phyloP scores from a whole-genome alignment of 2,888 invertebrate genomes.

The Lasioglossum villosulum region DNA sequence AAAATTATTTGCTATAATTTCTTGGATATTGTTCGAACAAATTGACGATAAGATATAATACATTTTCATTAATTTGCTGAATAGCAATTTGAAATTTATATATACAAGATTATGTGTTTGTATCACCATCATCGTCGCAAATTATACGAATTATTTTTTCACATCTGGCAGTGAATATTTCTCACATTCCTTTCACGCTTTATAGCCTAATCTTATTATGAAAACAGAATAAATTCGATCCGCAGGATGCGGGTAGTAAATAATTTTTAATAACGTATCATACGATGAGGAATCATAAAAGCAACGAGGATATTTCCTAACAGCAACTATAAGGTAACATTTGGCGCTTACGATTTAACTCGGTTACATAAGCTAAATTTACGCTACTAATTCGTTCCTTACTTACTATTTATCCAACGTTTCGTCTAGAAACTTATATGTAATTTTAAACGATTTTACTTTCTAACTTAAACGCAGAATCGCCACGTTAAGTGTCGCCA shows the following conservation, averaged over 20 bases:
- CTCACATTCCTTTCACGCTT: not conserved
- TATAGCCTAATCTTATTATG: not conserved
- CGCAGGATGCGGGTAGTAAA: not conserved
- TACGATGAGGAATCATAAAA: not conserved
- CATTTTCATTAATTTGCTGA: not conserved
- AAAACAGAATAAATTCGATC: not conserved
- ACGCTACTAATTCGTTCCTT: not conserved
- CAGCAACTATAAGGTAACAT: slow-evolving; percentile 11
- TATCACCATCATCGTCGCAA: too few species aligned
- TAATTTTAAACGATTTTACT: not conserved
- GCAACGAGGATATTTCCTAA: slow-evolving; percentile 2
- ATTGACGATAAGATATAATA: not conserved
- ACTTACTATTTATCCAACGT: not conserved
- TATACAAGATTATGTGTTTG: not conserved
- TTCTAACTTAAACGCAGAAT: not conserved
- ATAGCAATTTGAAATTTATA: not conserved
- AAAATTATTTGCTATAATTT: not conserved
- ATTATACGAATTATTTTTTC: not conserved
- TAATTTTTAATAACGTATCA: not conserved
- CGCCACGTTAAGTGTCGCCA: not conserved
- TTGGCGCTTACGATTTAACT: slow-evolving; percentile 7
- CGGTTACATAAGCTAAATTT: slow-evolving; percentile 1
- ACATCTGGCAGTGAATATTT: not conserved
- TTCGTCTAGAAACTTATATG: not conserved
- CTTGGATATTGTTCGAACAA: not conserved